Evolutionary conservation across 2,797 vertebrate species (phyloP).

Genomic region (Fistularia tabacaria): DNA sequence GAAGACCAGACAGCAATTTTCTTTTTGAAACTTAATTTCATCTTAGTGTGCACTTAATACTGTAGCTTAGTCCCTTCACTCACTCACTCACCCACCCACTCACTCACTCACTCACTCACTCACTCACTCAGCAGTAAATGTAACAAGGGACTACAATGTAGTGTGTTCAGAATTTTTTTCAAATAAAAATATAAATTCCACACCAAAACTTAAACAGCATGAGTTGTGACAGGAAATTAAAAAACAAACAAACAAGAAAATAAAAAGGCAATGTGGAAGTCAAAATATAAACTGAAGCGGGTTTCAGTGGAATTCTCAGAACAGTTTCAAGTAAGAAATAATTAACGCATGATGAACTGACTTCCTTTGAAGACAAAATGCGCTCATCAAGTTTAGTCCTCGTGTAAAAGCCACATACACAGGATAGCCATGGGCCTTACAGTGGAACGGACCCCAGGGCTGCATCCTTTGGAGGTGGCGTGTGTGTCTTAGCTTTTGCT

Average conservation of each 20-base stretch:
- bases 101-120: slow-evolving; percentile 10
- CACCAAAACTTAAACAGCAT: slow-evolving; percentile 18
- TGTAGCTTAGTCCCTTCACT: slow-evolving; percentile 59
- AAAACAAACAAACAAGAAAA: background rate
- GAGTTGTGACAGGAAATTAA: slow-evolving; percentile 9
- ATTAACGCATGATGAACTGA: slow-evolving; percentile 33
- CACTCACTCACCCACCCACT: slow-evolving; percentile 12
- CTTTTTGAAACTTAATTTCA: slow-evolving; percentile 18
- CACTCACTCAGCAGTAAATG: background rate
- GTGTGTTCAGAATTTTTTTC: slow-evolving; percentile 12
- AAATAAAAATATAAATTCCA: slow-evolving; percentile 8
- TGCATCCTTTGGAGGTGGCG: slow-evolving; percentile 37
- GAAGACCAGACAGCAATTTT: slow-evolving; percentile 33
- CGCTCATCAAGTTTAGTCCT: slow-evolving; percentile 47
- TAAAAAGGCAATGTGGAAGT: slow-evolving; percentile 43
- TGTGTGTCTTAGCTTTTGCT: slow-evolving; percentile 21
- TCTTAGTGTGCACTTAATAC: slow-evolving; percentile 63
- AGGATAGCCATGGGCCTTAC: slow-evolving; percentile 11
- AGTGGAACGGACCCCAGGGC: slow-evolving; percentile 9
- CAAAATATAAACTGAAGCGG: slow-evolving; percentile 34
- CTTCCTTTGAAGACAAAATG: slow-evolving; percentile 24
- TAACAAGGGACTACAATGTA: slow-evolving; percentile 32
- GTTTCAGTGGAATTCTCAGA: slow-evolving; percentile 57
- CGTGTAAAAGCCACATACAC: slow-evolving; percentile 5
- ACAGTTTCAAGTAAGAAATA: slow-evolving; percentile 59